Evolutionary conservation across 2,113 vertebrate genomes (phyloP).

Genomic region (Gopherus evgoodei): DNA sequence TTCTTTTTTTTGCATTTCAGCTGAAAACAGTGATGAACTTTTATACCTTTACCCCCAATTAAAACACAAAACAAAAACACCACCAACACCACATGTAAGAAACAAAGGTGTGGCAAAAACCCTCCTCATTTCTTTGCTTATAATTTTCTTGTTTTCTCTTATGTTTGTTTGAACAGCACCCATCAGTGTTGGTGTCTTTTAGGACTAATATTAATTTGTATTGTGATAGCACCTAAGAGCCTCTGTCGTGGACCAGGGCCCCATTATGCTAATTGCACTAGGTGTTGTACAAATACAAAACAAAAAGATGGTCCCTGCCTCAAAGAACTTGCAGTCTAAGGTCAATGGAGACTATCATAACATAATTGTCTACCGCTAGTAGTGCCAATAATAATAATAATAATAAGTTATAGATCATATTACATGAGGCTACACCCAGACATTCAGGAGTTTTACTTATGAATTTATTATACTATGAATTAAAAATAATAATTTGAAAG

Average conservation of each 20-base stretch:
- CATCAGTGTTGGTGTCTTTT: not conserved
- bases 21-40: not conserved
- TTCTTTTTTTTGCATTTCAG: not conserved
- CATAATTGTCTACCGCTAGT: not conserved
- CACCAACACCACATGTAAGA: not conserved
- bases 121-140: not conserved
- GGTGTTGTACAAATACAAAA: not conserved
- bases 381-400: not conserved
- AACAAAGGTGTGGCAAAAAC: not conserved
- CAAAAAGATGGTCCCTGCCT: not conserved
- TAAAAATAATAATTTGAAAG: not conserved
- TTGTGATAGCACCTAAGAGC: not conserved
- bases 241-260: too few relatives aligned
- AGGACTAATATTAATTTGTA: not conserved
- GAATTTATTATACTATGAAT: fast-evolving
- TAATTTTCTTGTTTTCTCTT: not conserved
- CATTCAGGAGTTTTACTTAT: not conserved
- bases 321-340: not conserved
- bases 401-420: not conserved
- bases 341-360: not conserved
- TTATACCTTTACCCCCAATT: not conserved
- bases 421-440: not conserved
- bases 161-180: not conserved
- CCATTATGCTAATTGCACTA: not conserved
- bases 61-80: not conserved